Percentiles rank a stretch among this genome's conserved stretches.
Conservation (phyloP, 2,888 invertebrate species). For the Ornithoptera alexandrae region DNA sequence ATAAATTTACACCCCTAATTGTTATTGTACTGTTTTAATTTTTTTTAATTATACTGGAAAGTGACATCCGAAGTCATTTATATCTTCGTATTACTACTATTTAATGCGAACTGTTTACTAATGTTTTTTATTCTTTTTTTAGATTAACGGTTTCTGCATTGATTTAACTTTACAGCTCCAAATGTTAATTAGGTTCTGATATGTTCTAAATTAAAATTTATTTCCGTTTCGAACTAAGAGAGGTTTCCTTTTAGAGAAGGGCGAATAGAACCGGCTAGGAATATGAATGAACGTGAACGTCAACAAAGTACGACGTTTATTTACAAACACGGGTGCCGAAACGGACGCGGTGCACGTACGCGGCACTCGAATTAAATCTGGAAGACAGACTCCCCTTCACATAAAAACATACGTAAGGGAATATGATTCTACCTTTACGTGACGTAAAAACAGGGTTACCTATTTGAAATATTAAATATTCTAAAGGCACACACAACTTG, state of each 20-base stretch:
- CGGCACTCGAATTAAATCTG: conserved; percentile 64
- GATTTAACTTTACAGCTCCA: too few species aligned
- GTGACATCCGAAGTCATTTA: too few species aligned
- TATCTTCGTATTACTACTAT: too few species aligned
- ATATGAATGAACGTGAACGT: conserved; percentile 63
- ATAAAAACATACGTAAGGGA: conserved; percentile 36
- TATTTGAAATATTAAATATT: not conserved
- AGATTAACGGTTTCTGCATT: too few species aligned
- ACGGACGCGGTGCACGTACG: conserved; percentile 47
- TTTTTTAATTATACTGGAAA: too few species aligned
- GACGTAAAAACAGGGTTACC: not conserved
- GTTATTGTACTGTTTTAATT: too few species aligned
- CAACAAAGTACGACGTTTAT: conserved; percentile 62
- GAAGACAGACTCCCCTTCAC: conserved; percentile 43
- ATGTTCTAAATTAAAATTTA: too few species aligned
- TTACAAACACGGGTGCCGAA: conserved; percentile 73
- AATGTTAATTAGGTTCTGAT: too few species aligned
- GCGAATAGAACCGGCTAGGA: conserved; percentile 38
- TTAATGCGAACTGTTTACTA: too few species aligned
- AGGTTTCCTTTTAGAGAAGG: conserved; percentile 32
- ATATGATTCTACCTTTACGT: conserved; percentile 21
- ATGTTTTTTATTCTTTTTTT: too few species aligned
- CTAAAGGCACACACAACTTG: not conserved
- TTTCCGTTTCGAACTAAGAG: conserved; percentile 3
- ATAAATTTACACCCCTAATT: too few species aligned